These are phyloP conservation scores for Coregonus sp. DNA, from an alignment of 2,797 vertebrate species.

Conservation along the genomic window DNA sequence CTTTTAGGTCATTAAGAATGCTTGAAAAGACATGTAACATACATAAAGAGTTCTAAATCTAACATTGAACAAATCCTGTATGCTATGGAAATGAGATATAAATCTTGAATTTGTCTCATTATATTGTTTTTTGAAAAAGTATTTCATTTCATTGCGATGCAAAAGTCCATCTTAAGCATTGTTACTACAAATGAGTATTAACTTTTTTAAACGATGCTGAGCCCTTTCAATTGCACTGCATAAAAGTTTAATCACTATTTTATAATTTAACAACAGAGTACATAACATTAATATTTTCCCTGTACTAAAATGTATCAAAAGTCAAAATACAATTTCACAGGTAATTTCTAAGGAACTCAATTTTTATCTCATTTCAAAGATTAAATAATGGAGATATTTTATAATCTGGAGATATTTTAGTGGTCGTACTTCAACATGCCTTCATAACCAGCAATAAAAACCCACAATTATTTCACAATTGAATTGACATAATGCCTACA, in stretches of 20 bases:
- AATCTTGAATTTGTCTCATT: constrained; percentile 8
- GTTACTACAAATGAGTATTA: constrained; percentile 59
- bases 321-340: not conserved
- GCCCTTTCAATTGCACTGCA: constrained; percentile 25
- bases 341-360: not conserved
- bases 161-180: constrained; percentile 93
- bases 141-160: constrained; percentile 74
- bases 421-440: no score
- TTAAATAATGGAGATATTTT: not conserved
- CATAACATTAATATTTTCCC: not conserved
- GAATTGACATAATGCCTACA: no score
- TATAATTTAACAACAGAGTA: not conserved
- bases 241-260: constrained; percentile 16
- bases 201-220: constrained; percentile 32
- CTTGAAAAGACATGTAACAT: constrained; percentile 18
- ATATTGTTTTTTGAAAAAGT: constrained; percentile 16
- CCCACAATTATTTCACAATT: no score
- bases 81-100: not conserved
- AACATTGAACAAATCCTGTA: constrained; percentile 9
- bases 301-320: not conserved
- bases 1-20: constrained; percentile 38
- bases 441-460: no score
- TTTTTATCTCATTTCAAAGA: not conserved
- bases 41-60: constrained; percentile 15
- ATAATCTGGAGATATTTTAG: no score